These are phyloP conservation scores for Apamea sordens DNA, from an alignment of 2,888 invertebrate genomes.

Conservation along the genomic window DNA sequence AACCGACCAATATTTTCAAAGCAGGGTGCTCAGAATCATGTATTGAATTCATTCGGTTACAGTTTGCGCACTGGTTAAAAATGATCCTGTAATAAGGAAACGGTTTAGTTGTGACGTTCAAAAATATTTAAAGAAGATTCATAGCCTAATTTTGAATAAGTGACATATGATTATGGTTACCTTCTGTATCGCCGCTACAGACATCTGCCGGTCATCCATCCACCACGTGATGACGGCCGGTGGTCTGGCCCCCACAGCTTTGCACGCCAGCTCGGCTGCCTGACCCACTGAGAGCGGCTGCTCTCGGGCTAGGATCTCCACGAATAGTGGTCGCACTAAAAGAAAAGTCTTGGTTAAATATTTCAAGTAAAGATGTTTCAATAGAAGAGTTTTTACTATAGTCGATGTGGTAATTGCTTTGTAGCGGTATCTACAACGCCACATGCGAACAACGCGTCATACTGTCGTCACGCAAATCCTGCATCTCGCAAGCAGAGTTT, in stretches of 20 bases:
- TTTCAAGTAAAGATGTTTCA: background rate
- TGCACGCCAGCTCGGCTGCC: constrained; percentile 95
- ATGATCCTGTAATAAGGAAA: too few relatives aligned
- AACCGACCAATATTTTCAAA: too few relatives aligned
- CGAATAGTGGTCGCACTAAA: constrained; percentile 95
- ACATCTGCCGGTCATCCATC: constrained; percentile 93
- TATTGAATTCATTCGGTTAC: too few relatives aligned
- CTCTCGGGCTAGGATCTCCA: constrained; percentile 94
- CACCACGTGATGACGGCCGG: constrained; percentile 96
- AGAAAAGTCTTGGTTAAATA: constrained; percentile 38
- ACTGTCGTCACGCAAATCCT: too few relatives aligned
- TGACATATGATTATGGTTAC: constrained; percentile 66
- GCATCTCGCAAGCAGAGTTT: too few relatives aligned
- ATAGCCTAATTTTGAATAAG: background rate
- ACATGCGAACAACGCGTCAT: too few relatives aligned
- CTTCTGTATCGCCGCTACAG: constrained; percentile 79
- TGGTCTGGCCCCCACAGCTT: constrained; percentile 95
- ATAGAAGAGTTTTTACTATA: background rate
- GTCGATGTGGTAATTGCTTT: background rate
- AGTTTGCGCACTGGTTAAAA: too few relatives aligned
- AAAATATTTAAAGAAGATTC: background rate
- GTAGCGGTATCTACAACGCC: too few relatives aligned
- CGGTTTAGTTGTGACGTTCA: background rate
- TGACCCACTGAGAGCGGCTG: constrained; percentile 96
- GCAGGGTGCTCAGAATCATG: too few relatives aligned